These are phyloP conservation scores for Agapornis roseicollis DNA, from an alignment of 2,113 vertebrate genomes.

Conservation along the genomic window DNA sequence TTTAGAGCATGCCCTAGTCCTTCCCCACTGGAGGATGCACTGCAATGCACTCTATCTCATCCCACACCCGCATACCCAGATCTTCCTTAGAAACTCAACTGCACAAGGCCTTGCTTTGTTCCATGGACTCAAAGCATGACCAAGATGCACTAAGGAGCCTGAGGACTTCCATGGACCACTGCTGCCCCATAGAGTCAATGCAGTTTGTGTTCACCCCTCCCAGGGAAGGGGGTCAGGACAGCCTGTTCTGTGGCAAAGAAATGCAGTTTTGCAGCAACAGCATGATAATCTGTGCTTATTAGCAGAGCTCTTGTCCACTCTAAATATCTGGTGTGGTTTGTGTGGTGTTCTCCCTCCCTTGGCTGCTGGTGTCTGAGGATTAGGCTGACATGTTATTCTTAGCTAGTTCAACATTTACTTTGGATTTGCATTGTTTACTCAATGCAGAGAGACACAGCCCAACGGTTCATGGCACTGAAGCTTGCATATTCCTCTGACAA, in stretches of 20 bases:
- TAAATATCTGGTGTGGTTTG: constrained; percentile 5
- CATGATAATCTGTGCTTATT: not conserved
- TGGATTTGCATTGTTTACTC: not conserved
- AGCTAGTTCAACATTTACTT: not conserved
- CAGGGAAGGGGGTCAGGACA: not conserved
- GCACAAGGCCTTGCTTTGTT: not conserved
- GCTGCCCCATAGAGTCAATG: not conserved
- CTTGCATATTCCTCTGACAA: not conserved
- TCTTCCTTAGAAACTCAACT: not conserved
- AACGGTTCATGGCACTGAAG: not conserved
- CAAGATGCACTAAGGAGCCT: not conserved
- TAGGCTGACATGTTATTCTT: not conserved
- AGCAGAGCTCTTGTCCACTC: not conserved
- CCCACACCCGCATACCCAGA: not conserved
- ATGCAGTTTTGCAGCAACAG: not conserved
- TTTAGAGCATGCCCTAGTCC: not conserved
- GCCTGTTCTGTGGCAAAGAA: not conserved
- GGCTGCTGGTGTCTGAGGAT: not conserved
- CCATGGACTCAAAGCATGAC: fast-evolving
- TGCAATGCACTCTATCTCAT: not conserved
- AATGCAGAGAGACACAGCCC: not conserved
- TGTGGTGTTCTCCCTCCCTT: not conserved
- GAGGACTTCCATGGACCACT: not conserved
- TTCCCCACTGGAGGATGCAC: not conserved
- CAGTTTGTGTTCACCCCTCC: not conserved